Evolutionary conservation across 35 echinoderm and acorn worm species (phyloP).

Genomic region (Apostichopus californicus): DNA sequence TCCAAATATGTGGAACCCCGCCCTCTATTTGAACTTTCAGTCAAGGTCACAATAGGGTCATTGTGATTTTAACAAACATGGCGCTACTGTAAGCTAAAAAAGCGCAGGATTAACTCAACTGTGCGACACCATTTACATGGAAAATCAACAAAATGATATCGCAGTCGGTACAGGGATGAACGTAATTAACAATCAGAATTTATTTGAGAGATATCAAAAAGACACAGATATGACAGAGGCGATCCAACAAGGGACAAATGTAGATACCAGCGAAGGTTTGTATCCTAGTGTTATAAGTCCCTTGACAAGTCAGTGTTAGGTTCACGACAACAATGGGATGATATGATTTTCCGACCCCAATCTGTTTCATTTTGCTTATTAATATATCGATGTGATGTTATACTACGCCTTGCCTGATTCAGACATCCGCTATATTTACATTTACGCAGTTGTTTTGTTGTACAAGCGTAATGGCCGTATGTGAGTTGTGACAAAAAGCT

Average conservation of each 20-base stretch:
- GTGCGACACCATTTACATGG: not conserved
- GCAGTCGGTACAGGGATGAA: constrained; percentile 11
- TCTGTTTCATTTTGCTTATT: not conserved
- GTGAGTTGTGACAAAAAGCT: no score
- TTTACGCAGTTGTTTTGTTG: no score
- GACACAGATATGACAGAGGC: constrained; percentile 41
- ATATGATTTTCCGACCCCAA: not conserved
- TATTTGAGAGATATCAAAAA: constrained; percentile 30
- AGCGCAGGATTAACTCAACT: constrained; percentile 23
- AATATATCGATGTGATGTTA: no score
- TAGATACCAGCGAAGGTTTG: constrained; percentile 37
- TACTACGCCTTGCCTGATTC: no score
- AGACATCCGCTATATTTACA: no score
- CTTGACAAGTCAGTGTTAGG: constrained; percentile 18
- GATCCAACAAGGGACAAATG: constrained; percentile 24
- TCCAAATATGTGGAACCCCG: constrained; percentile 25
- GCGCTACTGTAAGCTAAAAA: constrained; percentile 42
- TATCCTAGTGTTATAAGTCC: constrained; percentile 29
- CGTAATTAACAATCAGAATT: constrained; percentile 21
- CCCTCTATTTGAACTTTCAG: constrained; percentile 32
- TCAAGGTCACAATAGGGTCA: constrained; percentile 26
- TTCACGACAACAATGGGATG: constrained; percentile 25
- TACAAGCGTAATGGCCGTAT: no score
- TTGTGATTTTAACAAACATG: constrained; percentile 47
- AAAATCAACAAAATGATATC: constrained; percentile 28